phyloP scores from a whole-genome alignment of 37 sponge, comb jelly and placozoan species.

The Chondrilla cf. caribensis region DNA sequence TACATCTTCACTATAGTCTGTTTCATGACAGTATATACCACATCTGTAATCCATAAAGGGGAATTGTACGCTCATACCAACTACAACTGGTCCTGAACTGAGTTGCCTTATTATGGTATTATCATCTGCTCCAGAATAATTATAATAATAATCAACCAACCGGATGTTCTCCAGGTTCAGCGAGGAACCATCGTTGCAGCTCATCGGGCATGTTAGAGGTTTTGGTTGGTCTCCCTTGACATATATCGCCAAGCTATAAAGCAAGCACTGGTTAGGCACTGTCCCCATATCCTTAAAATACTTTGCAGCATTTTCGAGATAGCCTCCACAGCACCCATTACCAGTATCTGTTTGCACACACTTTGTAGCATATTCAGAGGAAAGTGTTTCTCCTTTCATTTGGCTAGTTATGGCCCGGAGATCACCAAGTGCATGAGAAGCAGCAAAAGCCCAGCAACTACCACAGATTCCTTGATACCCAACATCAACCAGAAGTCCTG shows the following conservation, averaged over 20 bases:
- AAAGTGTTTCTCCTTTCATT: neutral
- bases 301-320: neutral
- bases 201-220: neutral
- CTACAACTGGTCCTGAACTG: neutral
- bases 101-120: neutral
- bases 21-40: slow-evolving; percentile 3
- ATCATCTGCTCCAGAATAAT: neutral
- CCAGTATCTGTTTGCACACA: neutral
- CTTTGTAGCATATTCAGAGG: neutral
- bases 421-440: slow-evolving; percentile 1
- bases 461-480: too few relatives aligned
- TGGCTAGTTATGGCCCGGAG: neutral
- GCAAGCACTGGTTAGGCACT: too few relatives aligned
- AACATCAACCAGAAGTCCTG: too few relatives aligned
- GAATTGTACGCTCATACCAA: neutral
- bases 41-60: neutral
- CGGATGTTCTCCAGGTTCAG: neutral
- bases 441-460: slow-evolving; percentile 22
- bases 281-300: neutral
- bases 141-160: neutral
- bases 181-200: neutral
- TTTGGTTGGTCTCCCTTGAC: neutral
- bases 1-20: neutral
- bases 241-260: too few relatives aligned
- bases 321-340: slow-evolving; percentile 20